Evolutionary conservation across 2,113 vertebrate species (phyloP), one percentile per base, ranked within the genome.

Genomic region (Bagarius yarrelli): DNA sequence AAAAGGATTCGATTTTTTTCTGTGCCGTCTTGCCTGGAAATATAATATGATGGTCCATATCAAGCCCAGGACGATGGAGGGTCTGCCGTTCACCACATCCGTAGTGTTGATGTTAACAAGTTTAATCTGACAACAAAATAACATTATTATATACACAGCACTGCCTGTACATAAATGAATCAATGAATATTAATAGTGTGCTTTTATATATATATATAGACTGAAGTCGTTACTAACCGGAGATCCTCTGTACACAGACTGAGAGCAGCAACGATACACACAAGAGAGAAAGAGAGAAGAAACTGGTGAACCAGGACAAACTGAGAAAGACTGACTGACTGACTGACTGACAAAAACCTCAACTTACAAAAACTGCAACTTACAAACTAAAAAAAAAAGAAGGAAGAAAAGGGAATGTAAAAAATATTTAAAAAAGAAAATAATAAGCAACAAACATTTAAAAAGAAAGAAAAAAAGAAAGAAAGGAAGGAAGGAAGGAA

Each of bases 101-200:
- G 96, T 98, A 75, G 95, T 95, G 89, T 99, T 99, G 87, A 99
- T 99, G 93, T 99, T 99, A 87, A 99, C 98, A 80, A 99, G 89
- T 79, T 98, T 99, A 88, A 99, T 99, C 98, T 99, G 90, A 69
- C 57, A 4, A 27, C 64, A 82, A 89, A 85, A 88, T 63, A 66
- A 64, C 0, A 30, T 23, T 40, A 16, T 64, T 34, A 69, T 47
- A 25, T 44, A 32, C 32, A 4, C 14, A 70, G 25, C 23, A 44
- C 64, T 3, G 0, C 16, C 8, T 19, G 1, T 1, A 52, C 25
- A 21, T n/a, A 3, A 47, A n/a, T 9, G 47, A 70, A 50, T 52
- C 50, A 53, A 72, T 53, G 19, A 32, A 53, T 53, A 52, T 32
- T 32, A 72, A 32, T 32, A 72, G 19, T 52, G 47, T 3, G 1